Conservation (phyloP, 2,888 invertebrate genomes). For the Hemaris fuciformis region DNA sequence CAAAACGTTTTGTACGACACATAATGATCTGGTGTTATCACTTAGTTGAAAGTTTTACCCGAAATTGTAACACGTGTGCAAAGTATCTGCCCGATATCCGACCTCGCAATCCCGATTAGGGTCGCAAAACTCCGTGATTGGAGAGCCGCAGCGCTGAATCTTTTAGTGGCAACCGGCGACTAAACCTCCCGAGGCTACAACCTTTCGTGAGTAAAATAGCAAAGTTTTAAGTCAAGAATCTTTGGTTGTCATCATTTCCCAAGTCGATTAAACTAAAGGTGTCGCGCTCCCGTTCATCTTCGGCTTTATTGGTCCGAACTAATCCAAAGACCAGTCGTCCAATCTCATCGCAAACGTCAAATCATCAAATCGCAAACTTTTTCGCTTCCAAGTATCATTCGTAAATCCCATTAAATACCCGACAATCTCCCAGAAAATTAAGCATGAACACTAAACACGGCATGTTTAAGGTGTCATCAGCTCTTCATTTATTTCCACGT, state of each 20-base stretch:
- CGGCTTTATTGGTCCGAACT: background rate
- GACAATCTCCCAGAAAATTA: constrained; percentile 57
- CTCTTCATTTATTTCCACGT: constrained; percentile 50
- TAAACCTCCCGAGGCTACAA: constrained; percentile 33
- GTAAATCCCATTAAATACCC: constrained; percentile 37
- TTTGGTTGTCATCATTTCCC: constrained; percentile 34
- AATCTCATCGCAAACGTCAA: background rate
- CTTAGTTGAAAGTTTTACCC: background rate
- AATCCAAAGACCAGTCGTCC: background rate
- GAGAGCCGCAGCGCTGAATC: constrained; percentile 37
- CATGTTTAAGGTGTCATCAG: constrained; percentile 51
- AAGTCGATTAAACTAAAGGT: constrained; percentile 28
- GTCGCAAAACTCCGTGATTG: constrained; percentile 34
- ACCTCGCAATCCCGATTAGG: background rate
- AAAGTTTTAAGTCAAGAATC: constrained; percentile 39
- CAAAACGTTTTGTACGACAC: background rate
- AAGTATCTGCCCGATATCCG: background rate
- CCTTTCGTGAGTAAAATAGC: constrained; percentile 38
- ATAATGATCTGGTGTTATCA: background rate
- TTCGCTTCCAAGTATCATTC: constrained; percentile 31
- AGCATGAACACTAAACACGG: constrained; percentile 47
- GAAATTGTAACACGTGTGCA: background rate
- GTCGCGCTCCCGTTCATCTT: constrained; percentile 12
- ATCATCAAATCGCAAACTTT: constrained; percentile 25
- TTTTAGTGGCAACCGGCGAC: constrained; percentile 35